phyloP scores from a whole-genome alignment of 2,797 vertebrate species.

The Coranthus polyacanthus region DNA sequence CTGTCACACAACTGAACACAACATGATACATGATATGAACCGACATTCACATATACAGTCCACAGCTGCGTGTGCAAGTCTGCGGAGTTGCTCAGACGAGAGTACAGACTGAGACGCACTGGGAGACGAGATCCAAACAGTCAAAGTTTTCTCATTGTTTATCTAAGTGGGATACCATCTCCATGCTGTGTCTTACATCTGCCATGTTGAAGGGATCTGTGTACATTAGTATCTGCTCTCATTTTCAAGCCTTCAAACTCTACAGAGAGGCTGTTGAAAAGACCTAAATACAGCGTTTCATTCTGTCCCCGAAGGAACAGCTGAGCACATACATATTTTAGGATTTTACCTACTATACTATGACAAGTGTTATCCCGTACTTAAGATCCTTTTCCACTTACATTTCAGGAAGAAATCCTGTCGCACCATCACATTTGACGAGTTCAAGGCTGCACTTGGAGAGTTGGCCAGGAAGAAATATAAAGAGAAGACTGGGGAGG shows the following conservation, averaged over 20 bases:
- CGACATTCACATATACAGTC: constrained; percentile 38
- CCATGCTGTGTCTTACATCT: constrained; percentile 44
- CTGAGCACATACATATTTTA: constrained; percentile 6
- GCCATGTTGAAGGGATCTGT: constrained; percentile 61
- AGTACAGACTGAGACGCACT: constrained; percentile 28
- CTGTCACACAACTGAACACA: constrained; percentile 7
- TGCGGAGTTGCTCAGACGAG: constrained; percentile 40
- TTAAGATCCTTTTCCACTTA: constrained; percentile 22
- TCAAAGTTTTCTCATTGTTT: constrained; percentile 57
- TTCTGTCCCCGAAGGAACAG: background rate
- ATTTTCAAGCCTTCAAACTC: constrained; percentile 43
- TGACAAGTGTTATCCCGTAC: constrained; percentile 3
- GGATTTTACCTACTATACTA: background rate
- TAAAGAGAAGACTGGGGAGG: constrained; percentile 92
- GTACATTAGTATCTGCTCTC: constrained; percentile 39
- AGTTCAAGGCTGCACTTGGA: constrained; percentile 92
- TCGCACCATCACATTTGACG: constrained; percentile 94
- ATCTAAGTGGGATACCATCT: constrained; percentile 58
- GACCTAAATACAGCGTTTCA: background rate
- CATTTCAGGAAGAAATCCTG: constrained; percentile 90
- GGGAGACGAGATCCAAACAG: constrained; percentile 54
- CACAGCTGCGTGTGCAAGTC: constrained; percentile 21
- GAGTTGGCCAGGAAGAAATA: constrained; percentile 93
- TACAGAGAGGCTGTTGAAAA: constrained; percentile 17
- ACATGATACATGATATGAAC: constrained; percentile 32